These are phyloP conservation scores for Pyralis farinalis DNA, from an alignment of 2,888 invertebrate genomes.

Conservation along the genomic window DNA sequence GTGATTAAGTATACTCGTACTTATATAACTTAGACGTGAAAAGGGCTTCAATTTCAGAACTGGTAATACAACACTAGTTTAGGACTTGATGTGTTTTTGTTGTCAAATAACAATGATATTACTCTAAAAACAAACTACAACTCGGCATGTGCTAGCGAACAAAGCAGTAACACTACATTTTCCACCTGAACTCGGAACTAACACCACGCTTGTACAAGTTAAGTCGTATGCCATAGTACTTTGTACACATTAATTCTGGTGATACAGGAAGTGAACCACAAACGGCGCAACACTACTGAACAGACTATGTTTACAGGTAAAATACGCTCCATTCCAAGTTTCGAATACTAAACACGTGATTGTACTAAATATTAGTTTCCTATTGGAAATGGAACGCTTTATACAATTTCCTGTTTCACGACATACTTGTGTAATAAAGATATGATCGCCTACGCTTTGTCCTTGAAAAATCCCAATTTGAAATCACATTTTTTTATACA, in stretches of 20 bases:
- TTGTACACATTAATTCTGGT: background rate
- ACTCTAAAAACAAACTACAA: background rate
- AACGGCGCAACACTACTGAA: conserved; percentile 9
- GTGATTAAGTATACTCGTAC: too few species aligned
- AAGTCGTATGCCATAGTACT: background rate
- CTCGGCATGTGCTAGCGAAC: background rate
- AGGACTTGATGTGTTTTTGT: too few species aligned
- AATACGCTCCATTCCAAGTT: conserved; percentile 12
- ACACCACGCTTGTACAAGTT: background rate
- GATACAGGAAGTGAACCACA: background rate
- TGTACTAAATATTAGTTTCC: background rate
- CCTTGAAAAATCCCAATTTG: too few species aligned
- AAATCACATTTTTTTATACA: too few species aligned
- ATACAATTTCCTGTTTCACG: background rate
- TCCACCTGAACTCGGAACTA: background rate
- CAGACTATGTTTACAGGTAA: conserved; percentile 1
- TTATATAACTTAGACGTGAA: too few species aligned
- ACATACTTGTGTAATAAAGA: too few species aligned
- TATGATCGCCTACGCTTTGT: too few species aligned
- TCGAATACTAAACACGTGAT: conserved; percentile 13
- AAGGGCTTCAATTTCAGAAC: too few species aligned
- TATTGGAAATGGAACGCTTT: background rate
- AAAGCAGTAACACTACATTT: background rate
- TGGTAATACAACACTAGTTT: too few species aligned
- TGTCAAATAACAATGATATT: too few species aligned